phyloP scores from a whole-genome alignment of 2,797 vertebrate genomes.

The Loris lydekkerianus region DNA sequence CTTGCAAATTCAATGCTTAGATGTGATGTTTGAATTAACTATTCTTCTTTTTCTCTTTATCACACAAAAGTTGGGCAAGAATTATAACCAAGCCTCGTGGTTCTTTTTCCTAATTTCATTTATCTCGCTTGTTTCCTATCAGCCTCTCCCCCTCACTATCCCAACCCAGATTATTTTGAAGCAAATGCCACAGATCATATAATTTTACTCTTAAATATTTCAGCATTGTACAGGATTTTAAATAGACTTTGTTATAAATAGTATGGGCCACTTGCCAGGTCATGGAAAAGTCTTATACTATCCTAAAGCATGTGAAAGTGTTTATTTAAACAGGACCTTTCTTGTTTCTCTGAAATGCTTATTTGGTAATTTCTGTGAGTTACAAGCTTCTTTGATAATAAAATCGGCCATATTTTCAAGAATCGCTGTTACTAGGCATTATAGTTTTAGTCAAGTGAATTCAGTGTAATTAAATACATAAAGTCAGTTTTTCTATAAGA shows the following conservation, averaged over 20 bases:
- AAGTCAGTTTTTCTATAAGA: not conserved
- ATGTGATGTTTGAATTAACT: not conserved
- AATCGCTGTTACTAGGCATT: not conserved
- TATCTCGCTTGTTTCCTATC: not conserved
- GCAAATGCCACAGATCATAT: not conserved
- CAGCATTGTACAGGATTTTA: slow-evolving; percentile 39
- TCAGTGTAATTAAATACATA: not conserved
- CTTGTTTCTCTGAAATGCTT: not conserved
- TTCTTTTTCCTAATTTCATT: not conserved
- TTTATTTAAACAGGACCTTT: not conserved
- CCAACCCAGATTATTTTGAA: slow-evolving; percentile 41
- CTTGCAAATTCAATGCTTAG: not conserved
- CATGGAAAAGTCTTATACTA: slow-evolving; percentile 37
- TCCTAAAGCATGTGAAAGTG: not conserved
- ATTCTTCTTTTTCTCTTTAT: not conserved
- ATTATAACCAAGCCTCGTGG: not conserved
- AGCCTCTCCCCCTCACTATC: not conserved
- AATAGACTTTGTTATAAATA: slow-evolving; percentile 63
- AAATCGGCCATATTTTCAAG: not conserved
- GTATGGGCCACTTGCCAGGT: not conserved
- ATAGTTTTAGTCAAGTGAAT: not conserved
- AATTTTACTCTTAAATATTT: slow-evolving; percentile 57
- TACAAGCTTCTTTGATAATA: slow-evolving; percentile 12
- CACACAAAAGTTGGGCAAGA: not conserved
- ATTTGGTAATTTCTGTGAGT: slow-evolving; percentile 12